phyloP scores from a whole-genome alignment of 2,888 invertebrate genomes.

The Tipula confusa region DNA sequence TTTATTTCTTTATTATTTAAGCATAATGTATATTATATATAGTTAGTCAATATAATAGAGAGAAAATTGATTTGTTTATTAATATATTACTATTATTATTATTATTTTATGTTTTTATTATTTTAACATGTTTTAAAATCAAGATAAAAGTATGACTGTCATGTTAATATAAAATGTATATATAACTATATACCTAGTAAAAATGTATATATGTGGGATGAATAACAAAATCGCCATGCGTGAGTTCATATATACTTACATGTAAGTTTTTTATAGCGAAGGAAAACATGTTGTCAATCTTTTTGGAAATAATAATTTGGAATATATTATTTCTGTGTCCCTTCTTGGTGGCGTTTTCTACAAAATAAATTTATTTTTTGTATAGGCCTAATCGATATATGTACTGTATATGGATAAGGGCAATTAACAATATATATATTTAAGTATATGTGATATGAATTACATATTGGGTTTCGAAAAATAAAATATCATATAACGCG shows the following conservation, averaged over 20 bases:
- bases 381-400: not conserved
- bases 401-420: not conserved
- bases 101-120: not conserved
- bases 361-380: not conserved
- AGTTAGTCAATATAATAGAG: not conserved
- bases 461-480: not conserved
- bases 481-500: not conserved
- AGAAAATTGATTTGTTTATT: not conserved
- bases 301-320: not conserved
- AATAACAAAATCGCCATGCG: not conserved
- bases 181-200: not conserved
- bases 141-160: not conserved
- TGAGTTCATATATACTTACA: too few species aligned
- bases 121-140: not conserved
- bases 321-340: not conserved
- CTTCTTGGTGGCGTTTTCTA: not conserved
- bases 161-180: not conserved
- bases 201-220: not conserved
- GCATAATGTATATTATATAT: not conserved
- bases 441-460: not conserved
- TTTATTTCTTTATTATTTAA: slow-evolving; percentile 1
- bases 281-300: not conserved
- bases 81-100: not conserved
- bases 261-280: not conserved
- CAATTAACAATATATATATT: not conserved